phyloP scores from a whole-genome alignment of 53 echinoderm and acorn worm species.

The Holothuria leucospilota region DNA sequence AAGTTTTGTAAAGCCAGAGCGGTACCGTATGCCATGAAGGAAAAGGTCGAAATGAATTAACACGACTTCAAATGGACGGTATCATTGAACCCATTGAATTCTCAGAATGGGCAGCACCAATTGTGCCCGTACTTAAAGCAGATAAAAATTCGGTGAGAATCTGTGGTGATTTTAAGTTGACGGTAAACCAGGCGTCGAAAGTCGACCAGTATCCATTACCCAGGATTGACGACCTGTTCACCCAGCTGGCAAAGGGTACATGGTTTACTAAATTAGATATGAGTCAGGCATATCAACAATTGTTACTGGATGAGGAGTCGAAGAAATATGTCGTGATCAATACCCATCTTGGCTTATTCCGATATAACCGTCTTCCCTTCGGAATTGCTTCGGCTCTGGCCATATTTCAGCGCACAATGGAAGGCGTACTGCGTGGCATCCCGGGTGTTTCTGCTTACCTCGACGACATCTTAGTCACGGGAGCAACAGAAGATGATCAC shows the following conservation, averaged over 20 bases:
- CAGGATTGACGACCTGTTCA: conserved; percentile 50
- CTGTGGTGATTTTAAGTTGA: conserved; percentile 74
- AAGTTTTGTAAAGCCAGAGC: conserved; percentile 59
- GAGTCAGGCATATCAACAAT: too few relatives aligned
- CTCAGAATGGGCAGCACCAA: conserved; percentile 69
- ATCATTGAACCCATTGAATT: conserved; percentile 59
- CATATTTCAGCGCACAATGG: too few relatives aligned
- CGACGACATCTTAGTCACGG: too few relatives aligned
- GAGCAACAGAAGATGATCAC: too few relatives aligned
- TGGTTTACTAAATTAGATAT: too few relatives aligned
- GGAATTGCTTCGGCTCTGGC: too few relatives aligned
- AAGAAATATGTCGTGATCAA: too few relatives aligned
- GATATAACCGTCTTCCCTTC: too few relatives aligned
- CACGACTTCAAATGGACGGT: conserved; percentile 44
- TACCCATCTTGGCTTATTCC: too few relatives aligned
- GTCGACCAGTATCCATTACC: conserved; percentile 68
- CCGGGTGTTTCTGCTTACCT: too few relatives aligned
- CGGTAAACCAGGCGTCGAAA: conserved; percentile 60
- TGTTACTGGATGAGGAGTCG: too few relatives aligned
- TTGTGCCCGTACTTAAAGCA: conserved; percentile 64
- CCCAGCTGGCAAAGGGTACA: conserved; percentile 26
- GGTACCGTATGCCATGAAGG: conserved; percentile 67
- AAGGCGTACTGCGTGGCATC: too few relatives aligned
- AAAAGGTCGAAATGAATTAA: conserved; percentile 67
- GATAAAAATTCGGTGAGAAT: conserved; percentile 55